Evolutionary conservation across 2,113 vertebrate species (phyloP), one percentile per base, ranked within the genome.

Genomic region (Brachirus orientalis): DNA sequence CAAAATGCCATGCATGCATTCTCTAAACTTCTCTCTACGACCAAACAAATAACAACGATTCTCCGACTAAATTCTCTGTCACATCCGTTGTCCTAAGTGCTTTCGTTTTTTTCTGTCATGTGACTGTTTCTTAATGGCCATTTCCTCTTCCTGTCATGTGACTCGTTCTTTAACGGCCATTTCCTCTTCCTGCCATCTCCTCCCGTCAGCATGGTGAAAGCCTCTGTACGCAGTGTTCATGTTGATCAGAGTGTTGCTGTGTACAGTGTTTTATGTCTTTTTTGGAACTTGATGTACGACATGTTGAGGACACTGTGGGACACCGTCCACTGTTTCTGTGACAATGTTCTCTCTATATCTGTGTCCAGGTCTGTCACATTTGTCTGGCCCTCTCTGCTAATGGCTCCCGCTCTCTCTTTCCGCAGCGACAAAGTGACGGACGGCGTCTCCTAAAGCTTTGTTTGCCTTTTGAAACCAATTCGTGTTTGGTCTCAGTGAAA

Each of bases 1-100:
- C 94, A 93, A 92, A 92, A 93, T 93, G 89, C 92, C 94, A 94
- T 94, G 96, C 97, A 96, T 98, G 97, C 93, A 89, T 95, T 91
- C 88, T 94, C 88, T 92, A 85, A 91, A 92, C 95, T 91, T 95
- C 89, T 95, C 92, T 95, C 86, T 88, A 81, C 53, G 72, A 89
- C 87, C 89, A 85, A 93, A 90, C 90, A 88, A 93, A 87, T 91
- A 93, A 92, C 80, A 87, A 86, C 82, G 69, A 79, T 79, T 87
- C 75, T 91, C 87, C 53, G 83, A 90, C 89, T 92, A 91, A 93
- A 95, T 94, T 95, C 91, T 92, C 88, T 91, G 93, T 97, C 90
- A 93, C 91, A 93, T 94, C 77, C 93, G 94, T 94, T 87, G 94
- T 97, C 94, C 90, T 85, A 88, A 93, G 92, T 94, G 82, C 88